A percentile compares a stretch with the other conserved stretches of the same genome.
These are phyloP conservation scores for Scomber scombrus DNA, from an alignment of 2,113 vertebrate genomes.

Conservation along the genomic window DNA sequence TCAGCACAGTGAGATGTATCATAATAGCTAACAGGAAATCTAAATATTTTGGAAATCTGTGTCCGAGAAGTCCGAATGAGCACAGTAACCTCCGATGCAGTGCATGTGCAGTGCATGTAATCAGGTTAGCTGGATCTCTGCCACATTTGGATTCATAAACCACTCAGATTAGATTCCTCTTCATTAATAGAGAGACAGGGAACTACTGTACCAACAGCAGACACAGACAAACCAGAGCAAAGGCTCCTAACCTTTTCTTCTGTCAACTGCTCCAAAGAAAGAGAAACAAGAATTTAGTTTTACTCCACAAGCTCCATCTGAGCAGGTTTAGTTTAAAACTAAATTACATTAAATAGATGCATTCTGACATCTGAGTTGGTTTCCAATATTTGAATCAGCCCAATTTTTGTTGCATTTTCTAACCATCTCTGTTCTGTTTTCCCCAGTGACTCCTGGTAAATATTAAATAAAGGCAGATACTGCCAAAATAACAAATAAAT, in stretches of 20 bases:
- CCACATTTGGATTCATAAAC: slow-evolving; percentile 33
- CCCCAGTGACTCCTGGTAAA: slow-evolving; percentile 18
- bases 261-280: slow-evolving; percentile 7
- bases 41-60: slow-evolving; percentile 17
- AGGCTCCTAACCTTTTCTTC: slow-evolving; percentile 20
- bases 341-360: neutral
- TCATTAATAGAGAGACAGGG: slow-evolving; percentile 15
- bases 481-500: slow-evolving; percentile 13
- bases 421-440: neutral
- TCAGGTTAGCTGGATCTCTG: slow-evolving; percentile 32
- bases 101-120: slow-evolving; percentile 33
- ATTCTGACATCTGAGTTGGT: neutral
- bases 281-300: neutral
- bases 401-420: slow-evolving; percentile 1
- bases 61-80: slow-evolving; percentile 1
- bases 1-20: neutral
- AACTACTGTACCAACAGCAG: neutral
- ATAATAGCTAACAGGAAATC: neutral
- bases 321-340: neutral
- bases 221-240: slow-evolving; percentile 12
- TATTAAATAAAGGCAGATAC: neutral
- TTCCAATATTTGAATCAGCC: slow-evolving; percentile 8
- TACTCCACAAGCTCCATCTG: neutral
- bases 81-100: neutral
- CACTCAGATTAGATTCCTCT: slow-evolving; percentile 32